phyloP scores from a whole-genome alignment of 2,113 vertebrate species.

The Anhinga anhinga region DNA sequence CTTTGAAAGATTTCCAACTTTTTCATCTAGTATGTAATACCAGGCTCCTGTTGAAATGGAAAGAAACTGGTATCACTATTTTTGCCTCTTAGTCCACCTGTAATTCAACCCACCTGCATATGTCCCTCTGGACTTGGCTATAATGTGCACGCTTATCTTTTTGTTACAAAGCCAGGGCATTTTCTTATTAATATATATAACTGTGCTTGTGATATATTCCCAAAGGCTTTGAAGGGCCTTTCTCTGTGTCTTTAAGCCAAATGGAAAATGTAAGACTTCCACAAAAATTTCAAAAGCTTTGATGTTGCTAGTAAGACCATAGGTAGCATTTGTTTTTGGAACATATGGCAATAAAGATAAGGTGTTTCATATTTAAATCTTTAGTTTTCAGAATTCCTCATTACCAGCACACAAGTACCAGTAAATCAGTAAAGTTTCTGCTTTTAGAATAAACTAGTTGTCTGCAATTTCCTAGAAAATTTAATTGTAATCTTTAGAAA shows the following conservation, averaged over 20 bases:
- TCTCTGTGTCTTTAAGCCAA: conserved; percentile 13
- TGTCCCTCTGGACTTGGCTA: conserved; percentile 16
- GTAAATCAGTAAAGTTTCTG: background rate
- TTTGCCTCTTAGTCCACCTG: conserved; percentile 44
- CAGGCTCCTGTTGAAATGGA: background rate
- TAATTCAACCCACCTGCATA: background rate
- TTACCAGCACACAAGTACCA: background rate
- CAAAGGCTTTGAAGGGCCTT: conserved; percentile 5
- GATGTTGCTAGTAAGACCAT: conserved; percentile 9
- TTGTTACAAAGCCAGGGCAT: background rate
- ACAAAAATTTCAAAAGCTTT: conserved; percentile 38
- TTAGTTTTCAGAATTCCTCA: background rate
- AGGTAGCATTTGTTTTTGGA: conserved; percentile 37
- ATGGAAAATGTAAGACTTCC: conserved; percentile 1
- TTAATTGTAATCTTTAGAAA: background rate
- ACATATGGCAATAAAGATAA: conserved; percentile 9
- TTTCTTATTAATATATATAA: conserved; percentile 20
- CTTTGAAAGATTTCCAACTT: conserved; percentile 32
- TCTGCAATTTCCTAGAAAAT: background rate
- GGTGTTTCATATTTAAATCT: background rate
- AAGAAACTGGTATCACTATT: conserved; percentile 9
- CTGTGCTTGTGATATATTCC: background rate
- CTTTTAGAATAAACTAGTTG: background rate
- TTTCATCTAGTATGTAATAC: conserved; percentile 5
- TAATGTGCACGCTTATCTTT: conserved; percentile 17